A percentile compares a stretch with the other conserved stretches of the same genome.
Evolutionary conservation across 2,888 invertebrate species (phyloP).

Genomic region (Platycnemis pennipes): DNA sequence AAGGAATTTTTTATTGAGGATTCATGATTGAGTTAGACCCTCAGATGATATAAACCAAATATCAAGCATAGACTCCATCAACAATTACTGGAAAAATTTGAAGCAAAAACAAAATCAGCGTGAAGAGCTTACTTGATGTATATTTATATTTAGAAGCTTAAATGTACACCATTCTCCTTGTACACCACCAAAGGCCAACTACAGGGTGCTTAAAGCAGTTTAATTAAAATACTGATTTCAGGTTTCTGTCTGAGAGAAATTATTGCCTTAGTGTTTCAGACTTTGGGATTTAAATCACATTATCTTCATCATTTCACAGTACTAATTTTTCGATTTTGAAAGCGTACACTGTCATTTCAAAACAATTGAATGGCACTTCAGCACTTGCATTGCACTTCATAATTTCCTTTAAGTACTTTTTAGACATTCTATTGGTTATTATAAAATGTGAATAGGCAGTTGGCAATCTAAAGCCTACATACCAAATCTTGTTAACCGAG

Average conservation of each 20-base stretch:
- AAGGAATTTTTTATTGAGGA: not conserved
- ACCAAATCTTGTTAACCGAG: not conserved
- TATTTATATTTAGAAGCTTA: not conserved
- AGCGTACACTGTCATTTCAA: not conserved
- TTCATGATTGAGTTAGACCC: not conserved
- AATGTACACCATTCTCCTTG: not conserved
- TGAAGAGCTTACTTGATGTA: not conserved
- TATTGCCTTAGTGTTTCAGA: not conserved
- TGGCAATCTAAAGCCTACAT: not conserved
- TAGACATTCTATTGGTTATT: not conserved
- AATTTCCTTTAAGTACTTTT: not conserved
- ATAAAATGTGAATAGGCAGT: not conserved
- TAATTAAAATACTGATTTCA: not conserved
- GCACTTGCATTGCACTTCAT: not conserved
- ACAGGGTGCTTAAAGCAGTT: not conserved
- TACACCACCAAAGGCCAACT: constrained; percentile 9
- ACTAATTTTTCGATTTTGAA: not conserved
- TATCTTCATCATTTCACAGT: not conserved
- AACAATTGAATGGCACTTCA: not conserved
- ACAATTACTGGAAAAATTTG: not conserved
- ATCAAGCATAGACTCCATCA: not conserved
- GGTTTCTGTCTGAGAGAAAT: not conserved
- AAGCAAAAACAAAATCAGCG: not conserved
- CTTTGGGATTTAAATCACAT: not conserved
- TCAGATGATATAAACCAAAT: not conserved